phyloP scores from a whole-genome alignment of 2,888 invertebrate genomes.

The Drosophila anomalata region DNA sequence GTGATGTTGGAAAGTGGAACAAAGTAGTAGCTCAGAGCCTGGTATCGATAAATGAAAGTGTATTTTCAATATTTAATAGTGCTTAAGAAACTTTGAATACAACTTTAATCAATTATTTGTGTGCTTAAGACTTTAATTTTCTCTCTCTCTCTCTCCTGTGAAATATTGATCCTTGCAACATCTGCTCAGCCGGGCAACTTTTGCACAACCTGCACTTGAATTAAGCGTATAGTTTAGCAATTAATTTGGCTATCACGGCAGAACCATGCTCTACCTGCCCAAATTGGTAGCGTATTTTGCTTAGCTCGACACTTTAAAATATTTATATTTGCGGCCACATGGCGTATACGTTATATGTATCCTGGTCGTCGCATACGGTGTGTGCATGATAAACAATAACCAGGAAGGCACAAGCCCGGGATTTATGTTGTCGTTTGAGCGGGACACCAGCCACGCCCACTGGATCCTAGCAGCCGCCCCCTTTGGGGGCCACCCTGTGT shows the following conservation, averaged over 20 bases:
- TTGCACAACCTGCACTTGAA: not conserved
- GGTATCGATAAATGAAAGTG: constrained; percentile 4
- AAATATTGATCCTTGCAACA: constrained; percentile 13
- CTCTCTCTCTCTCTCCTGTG: not conserved
- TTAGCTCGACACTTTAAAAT: constrained; percentile 47
- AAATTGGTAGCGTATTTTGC: constrained; percentile 12
- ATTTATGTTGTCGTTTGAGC: constrained; percentile 70
- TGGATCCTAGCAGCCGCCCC: constrained; percentile 8
- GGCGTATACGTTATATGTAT: constrained; percentile 61
- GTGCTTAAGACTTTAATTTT: not conserved
- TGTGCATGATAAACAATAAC: constrained; percentile 67
- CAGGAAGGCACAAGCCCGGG: constrained; percentile 65
- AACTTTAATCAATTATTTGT: not conserved
- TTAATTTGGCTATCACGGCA: constrained; percentile 4
- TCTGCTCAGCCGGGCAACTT: constrained; percentile 12
- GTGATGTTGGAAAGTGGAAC: constrained; percentile 49
- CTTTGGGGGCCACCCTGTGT: constrained; percentile 1
- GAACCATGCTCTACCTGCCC: not conserved
- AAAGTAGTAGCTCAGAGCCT: constrained; percentile 16
- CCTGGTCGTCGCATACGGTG: constrained; percentile 29
- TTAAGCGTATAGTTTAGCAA: constrained; percentile 10
- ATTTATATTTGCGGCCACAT: constrained; percentile 58
- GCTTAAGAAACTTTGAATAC: not conserved
- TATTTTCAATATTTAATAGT: constrained; percentile 5
- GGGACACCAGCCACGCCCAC: constrained; percentile 14